Conservation (phyloP, 1,140 invertebrate species). For the Parasteatoda tepidariorum region DNA sequence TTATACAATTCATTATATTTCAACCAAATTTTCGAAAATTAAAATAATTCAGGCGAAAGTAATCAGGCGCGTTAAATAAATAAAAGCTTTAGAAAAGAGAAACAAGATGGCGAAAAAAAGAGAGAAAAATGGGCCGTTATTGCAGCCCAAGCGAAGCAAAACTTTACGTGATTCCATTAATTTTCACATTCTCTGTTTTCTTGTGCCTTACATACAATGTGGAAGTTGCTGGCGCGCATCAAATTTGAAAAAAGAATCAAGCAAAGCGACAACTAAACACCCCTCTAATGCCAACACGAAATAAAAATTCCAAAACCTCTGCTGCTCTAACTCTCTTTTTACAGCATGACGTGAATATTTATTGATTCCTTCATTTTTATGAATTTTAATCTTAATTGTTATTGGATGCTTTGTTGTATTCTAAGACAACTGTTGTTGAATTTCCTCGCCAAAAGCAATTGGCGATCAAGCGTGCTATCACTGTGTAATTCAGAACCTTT, state of each 20-base stretch:
- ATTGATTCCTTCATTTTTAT: not conserved
- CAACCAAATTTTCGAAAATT: conserved; percentile 17
- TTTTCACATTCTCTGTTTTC: conserved; percentile 3
- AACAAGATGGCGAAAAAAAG: conserved; percentile 5
- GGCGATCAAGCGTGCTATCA: too few relatives aligned
- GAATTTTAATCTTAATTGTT: not conserved
- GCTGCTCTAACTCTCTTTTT: too few relatives aligned
- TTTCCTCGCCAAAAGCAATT: too few relatives aligned
- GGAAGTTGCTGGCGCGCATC: conserved; percentile 2
- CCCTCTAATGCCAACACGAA: too few relatives aligned
- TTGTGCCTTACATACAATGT: not conserved
- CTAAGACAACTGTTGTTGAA: too few relatives aligned
- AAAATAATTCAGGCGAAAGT: conserved; percentile 39
- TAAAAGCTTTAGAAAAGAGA: not conserved
- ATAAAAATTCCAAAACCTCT: too few relatives aligned
- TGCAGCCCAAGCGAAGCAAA: conserved; percentile 14
- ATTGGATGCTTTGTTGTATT: conserved; percentile 1
- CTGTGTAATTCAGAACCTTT: too few relatives aligned
- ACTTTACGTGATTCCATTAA: conserved; percentile 37
- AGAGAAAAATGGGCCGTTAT: conserved; percentile 6
- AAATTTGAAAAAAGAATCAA: not conserved
- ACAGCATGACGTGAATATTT: too few relatives aligned
- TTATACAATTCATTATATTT: conserved; percentile 22
- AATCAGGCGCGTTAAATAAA: conserved; percentile 29
- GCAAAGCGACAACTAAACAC: too few relatives aligned